Evolutionary conservation across 2,888 invertebrate genomes (phyloP).

Genomic region (Volucella bombylans): DNA sequence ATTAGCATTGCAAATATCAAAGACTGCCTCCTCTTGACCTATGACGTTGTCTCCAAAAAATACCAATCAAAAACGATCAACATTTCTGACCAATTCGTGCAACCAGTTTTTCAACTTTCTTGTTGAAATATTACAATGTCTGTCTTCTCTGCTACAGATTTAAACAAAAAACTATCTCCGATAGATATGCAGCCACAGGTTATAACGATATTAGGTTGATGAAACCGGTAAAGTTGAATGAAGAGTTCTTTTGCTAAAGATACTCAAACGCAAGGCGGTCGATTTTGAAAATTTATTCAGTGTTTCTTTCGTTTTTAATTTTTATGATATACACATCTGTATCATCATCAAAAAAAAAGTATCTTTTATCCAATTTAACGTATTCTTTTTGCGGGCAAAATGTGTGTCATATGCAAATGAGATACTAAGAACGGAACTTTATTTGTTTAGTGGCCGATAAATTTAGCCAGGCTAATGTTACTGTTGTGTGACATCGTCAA

Average conservation of each 20-base stretch:
- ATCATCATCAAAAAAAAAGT: neutral
- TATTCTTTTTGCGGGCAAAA: conserved; percentile 18
- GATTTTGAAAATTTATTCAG: conserved; percentile 35
- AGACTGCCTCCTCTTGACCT: conserved; percentile 1
- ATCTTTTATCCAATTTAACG: conserved; percentile 18
- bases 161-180: neutral
- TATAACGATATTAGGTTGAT: neutral
- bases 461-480: conserved; percentile 46
- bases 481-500: conserved; percentile 12
- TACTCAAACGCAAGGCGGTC: conserved; percentile 10
- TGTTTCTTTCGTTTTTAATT: neutral
- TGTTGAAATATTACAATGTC: neutral
- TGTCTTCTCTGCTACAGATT: too few relatives aligned
- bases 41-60: neutral
- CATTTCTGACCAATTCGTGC: neutral
- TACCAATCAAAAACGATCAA: neutral
- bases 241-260: conserved; percentile 5
- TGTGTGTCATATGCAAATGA: conserved; percentile 68
- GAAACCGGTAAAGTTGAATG: conserved; percentile 18
- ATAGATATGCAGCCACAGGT: neutral
- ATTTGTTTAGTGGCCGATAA: conserved; percentile 38
- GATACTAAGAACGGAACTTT: conserved; percentile 49
- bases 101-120: conserved; percentile 52
- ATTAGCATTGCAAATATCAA: conserved; percentile 16
- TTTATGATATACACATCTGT: too few relatives aligned